These are phyloP conservation scores for Tridacna crocea DNA, from an alignment of 2,888 invertebrate genomes.

Conservation along the genomic window DNA sequence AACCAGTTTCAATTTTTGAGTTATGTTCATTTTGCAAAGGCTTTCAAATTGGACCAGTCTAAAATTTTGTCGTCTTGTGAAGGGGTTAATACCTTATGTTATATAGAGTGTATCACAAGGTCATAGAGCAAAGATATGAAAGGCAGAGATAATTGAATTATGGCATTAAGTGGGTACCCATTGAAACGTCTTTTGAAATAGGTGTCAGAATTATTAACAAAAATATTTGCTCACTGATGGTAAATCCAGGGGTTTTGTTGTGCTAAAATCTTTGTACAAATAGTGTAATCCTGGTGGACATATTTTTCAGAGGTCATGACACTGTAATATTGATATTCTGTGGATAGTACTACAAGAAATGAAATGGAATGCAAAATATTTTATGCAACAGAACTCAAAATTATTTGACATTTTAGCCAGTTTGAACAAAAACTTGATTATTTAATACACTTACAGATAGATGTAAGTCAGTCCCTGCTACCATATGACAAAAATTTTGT, in stretches of 20 bases:
- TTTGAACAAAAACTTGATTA: too few species aligned
- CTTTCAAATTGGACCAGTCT: too few species aligned
- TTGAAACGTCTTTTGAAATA: slow-evolving; percentile 18
- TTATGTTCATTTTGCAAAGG: too few species aligned
- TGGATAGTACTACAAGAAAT: neutral
- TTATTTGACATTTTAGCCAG: too few species aligned
- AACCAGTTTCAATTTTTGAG: too few species aligned
- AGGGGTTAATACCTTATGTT: neutral
- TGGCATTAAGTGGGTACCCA: slow-evolving; percentile 11
- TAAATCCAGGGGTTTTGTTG: slow-evolving; percentile 24
- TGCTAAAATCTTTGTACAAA: slow-evolving; percentile 16
- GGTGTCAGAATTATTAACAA: slow-evolving; percentile 28
- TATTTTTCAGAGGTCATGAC: slow-evolving; percentile 16
- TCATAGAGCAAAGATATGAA: slow-evolving; percentile 17
- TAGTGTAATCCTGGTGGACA: slow-evolving; percentile 11
- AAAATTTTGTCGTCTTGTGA: too few species aligned
- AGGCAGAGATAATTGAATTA: slow-evolving; percentile 18
- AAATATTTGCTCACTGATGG: slow-evolving; percentile 15
- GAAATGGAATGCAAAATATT: neutral
- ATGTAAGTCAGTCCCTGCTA: too few species aligned
- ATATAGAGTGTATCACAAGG: neutral
- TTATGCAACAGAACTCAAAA: neutral
- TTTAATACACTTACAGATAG: too few species aligned
- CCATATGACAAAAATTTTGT: too few species aligned
- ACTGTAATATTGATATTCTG: slow-evolving; percentile 9